These are phyloP conservation scores for Epizoanthus ramosus DNA, from an alignment of 92 coral and sea anemone species.

Conservation along the genomic window DNA sequence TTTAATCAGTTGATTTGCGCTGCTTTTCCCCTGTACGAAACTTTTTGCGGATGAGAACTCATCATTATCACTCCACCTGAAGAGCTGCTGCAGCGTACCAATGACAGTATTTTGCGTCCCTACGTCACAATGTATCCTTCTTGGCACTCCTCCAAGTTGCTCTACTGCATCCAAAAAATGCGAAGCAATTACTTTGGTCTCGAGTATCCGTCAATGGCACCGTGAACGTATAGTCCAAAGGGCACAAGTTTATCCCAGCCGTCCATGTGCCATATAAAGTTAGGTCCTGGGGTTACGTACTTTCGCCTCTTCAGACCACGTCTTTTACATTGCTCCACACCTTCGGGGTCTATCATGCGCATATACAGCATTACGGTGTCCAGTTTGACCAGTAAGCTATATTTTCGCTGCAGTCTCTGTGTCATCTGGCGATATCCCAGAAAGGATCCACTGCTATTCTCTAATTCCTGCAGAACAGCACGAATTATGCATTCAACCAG, in stretches of 20 bases:
- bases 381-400: constrained; percentile 35
- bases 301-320: constrained; percentile 49
- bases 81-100: constrained; percentile 50
- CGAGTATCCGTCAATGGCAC: constrained; percentile 61
- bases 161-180: constrained; percentile 53
- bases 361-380: constrained; percentile 38
- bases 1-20: too few relatives aligned
- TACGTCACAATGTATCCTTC: constrained; percentile 50
- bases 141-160: constrained; percentile 67
- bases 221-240: constrained; percentile 66
- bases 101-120: constrained; percentile 63
- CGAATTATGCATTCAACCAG: constrained; percentile 36
- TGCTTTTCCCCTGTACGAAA: too few relatives aligned
- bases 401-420: constrained; percentile 41
- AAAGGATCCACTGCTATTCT: constrained; percentile 40
- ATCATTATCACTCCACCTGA: not conserved
- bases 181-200: constrained; percentile 56
- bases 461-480: constrained; percentile 37
- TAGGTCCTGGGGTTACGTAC: constrained; percentile 56
- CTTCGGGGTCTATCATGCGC: constrained; percentile 55
- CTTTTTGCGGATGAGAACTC: too few relatives aligned
- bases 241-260: constrained; percentile 64
- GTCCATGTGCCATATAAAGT: constrained; percentile 66
- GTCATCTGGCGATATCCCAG: constrained; percentile 52
- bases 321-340: constrained; percentile 40